Conservation (phyloP, 2,113 vertebrate species). For the Ictidomys tridecemlineatus region DNA sequence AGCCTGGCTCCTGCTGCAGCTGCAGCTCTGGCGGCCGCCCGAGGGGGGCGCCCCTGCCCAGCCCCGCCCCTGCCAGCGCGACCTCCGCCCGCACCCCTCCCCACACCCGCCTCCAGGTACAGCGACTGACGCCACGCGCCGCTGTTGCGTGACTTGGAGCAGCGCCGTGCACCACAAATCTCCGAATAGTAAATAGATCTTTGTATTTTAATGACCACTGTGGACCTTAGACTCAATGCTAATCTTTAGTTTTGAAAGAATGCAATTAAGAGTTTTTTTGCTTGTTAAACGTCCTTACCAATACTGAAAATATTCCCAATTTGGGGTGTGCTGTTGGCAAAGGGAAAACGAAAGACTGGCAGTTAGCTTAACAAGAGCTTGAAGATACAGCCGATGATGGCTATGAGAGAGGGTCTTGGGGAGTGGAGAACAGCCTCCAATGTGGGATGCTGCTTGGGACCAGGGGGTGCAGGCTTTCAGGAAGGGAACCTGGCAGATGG, state of each 20-base stretch:
- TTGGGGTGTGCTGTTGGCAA: neutral
- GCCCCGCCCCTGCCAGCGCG: neutral
- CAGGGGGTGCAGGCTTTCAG: neutral
- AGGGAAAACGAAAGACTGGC: neutral
- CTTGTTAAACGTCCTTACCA: neutral
- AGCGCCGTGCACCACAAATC: neutral
- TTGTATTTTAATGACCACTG: neutral
- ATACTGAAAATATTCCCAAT: neutral
- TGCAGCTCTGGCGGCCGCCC: neutral
- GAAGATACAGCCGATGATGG: neutral
- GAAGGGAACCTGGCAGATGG: neutral
- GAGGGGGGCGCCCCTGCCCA: neutral
- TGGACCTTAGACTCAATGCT: neutral
- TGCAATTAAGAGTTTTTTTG: neutral
- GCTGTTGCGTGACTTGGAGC: neutral
- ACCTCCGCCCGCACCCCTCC: fast-evolving
- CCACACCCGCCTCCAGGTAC: fast-evolving
- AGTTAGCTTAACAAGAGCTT: neutral
- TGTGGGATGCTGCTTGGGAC: fast-evolving
- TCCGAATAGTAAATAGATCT: neutral
- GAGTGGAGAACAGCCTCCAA: neutral
- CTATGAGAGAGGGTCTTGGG: neutral
- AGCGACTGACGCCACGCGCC: fast-evolving
- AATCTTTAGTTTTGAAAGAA: neutral
- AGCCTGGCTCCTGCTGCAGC: conserved; percentile 87